Conservation (phyloP, 2,113 vertebrate species). For the Narcine bancroftii region DNA sequence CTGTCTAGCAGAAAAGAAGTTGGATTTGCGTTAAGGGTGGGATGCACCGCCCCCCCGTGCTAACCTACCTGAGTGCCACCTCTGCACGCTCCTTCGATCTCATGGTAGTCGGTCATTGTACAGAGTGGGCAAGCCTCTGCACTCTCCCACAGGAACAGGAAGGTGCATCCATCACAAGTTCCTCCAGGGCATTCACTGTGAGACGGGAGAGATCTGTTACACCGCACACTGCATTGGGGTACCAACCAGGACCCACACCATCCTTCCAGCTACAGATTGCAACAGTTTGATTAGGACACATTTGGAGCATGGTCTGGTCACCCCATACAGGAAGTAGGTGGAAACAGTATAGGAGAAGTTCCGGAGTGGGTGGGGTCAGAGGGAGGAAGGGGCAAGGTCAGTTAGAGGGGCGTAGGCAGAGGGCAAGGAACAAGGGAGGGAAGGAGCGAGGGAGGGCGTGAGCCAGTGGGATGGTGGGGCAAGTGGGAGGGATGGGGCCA, state of each 20-base stretch:
- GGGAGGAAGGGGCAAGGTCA: neutral
- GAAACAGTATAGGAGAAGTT: no score
- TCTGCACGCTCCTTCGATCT: slow-evolving; percentile 86
- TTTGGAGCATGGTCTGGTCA: no score
- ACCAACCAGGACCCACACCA: neutral
- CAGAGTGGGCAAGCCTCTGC: slow-evolving; percentile 87
- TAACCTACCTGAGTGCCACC: slow-evolving; percentile 74
- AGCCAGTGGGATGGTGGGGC: neutral
- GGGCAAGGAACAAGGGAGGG: neutral
- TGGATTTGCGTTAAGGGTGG: neutral
- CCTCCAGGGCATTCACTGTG: slow-evolving; percentile 78
- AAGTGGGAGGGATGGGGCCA: no score
- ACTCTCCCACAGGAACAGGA: slow-evolving; percentile 89
- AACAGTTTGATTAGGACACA: no score
- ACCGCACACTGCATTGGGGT: neutral
- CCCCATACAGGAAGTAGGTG: no score
- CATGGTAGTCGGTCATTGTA: slow-evolving; percentile 76
- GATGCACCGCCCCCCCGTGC: no score
- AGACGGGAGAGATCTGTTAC: neutral
- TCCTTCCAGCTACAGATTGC: no score
- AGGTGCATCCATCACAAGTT: slow-evolving; percentile 87
- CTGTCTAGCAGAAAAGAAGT: neutral
- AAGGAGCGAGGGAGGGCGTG: neutral
- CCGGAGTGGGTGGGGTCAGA: no score
- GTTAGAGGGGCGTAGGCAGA: neutral